Conservation (phyloP, 2,888 invertebrate genomes). For the Apoda limacodes region DNA sequence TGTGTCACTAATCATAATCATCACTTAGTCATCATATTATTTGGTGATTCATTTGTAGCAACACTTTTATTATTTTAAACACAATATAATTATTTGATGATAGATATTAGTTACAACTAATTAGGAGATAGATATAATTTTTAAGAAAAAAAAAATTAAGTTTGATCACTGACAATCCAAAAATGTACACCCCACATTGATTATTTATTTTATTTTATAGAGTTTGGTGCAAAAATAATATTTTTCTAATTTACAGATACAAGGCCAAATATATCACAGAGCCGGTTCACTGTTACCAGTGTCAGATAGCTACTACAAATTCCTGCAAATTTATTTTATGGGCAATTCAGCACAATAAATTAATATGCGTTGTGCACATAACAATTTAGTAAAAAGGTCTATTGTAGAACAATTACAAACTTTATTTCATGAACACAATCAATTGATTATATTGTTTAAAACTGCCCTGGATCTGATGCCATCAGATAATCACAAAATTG, state of each 20-base stretch:
- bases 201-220: constrained; percentile 14
- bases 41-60: constrained; percentile 11
- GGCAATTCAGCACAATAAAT: constrained; percentile 9
- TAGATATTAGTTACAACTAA: constrained; percentile 14
- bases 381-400: constrained; percentile 8
- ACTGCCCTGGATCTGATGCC: constrained; percentile 25
- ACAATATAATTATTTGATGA: constrained; percentile 8
- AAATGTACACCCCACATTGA: constrained; percentile 10
- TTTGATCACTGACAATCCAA: constrained; percentile 16
- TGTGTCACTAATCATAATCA: constrained; percentile 11
- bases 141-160: constrained; percentile 16
- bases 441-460: constrained; percentile 22
- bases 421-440: constrained; percentile 11
- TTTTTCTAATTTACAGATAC: constrained; percentile 16
- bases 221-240: constrained; percentile 18
- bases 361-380: constrained; percentile 10
- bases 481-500: constrained; percentile 26
- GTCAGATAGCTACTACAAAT: constrained; percentile 2
- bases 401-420: constrained; percentile 6
- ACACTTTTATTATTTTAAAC: constrained; percentile 8
- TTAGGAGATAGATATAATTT: constrained; percentile 15
- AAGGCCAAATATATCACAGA: constrained; percentile 6
- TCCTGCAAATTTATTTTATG: constrained; percentile 9
- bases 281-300: constrained; percentile 6
- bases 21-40: constrained; percentile 13